Evolutionary conservation across 2,888 invertebrate genomes (phyloP), one percentile per base, ranked within the genome.

Genomic region (Acanthosoma haemorrhoidale): DNA sequence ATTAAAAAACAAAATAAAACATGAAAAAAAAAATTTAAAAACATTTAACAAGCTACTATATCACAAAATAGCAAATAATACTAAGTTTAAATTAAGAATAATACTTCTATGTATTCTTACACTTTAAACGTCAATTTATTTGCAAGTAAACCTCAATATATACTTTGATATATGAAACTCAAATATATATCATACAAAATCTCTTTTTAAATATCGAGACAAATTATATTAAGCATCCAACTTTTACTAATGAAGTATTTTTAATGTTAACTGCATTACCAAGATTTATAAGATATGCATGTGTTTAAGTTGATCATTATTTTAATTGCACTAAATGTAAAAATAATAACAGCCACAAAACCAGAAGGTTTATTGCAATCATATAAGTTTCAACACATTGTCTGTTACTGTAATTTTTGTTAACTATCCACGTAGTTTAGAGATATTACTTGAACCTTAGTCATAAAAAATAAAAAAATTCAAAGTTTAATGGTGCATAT

Each of bases 31-130:
- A 51, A 21, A 25, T 51, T 51, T 25, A 51, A 25, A 51, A 43
- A 51, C 21, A 51, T 51, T 21, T 51, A 51, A 51, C 51, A 51
- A 51, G 51, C 51, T 51, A n/a, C n/a, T n/a, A 51, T 51, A 51
- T 51, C 51, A 51, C 51, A 51, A 51, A 51, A 51, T 51, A 51
- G 51, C 51, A 51, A 51, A 51, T 51, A 51, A 51, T 51, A 51
- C 51, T 51, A 51, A 51, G 3, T 51, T 51, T 51, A 51, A 51
- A 51, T 51, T 51, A 51, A 51, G 51, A 51, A 25, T 51, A 51
- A 51, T 51, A 51, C 51, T 51, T 25, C 51, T 51, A 51, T 51
- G 51, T 51, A 51, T 25, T 51, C 25, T 51, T 51, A 51, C 18
- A 25, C 25, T 21, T 51, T 51, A 51, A 51, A 51, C 51, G 25